A percentile compares a stretch with the other conserved stretches of the same genome.
Evolutionary conservation across 2,797 vertebrate species (phyloP).

Genomic region (Sebastes iracundus): DNA sequence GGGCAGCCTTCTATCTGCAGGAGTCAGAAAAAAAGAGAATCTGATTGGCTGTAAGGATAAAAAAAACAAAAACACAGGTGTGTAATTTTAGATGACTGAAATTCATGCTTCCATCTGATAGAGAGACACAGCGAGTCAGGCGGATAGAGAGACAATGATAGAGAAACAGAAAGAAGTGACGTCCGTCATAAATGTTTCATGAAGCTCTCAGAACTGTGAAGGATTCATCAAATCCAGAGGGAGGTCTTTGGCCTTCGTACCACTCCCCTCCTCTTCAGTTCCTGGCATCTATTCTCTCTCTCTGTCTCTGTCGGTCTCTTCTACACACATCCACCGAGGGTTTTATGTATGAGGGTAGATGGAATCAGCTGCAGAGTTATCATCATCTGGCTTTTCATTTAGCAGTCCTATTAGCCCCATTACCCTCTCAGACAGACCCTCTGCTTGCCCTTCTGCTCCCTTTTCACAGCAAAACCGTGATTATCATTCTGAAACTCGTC

Average conservation of each 20-base stretch:
- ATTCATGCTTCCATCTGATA: slow-evolving; percentile 20
- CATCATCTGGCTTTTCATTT: slow-evolving; percentile 73
- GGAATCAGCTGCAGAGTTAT: slow-evolving; percentile 57
- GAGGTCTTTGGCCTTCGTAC: slow-evolving; percentile 57
- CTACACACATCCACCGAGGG: neutral
- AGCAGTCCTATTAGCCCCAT: slow-evolving; percentile 68
- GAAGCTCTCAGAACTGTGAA: slow-evolving; percentile 68
- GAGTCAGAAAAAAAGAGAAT: slow-evolving; percentile 21
- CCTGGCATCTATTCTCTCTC: slow-evolving; percentile 24
- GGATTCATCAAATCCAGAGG: slow-evolving; percentile 65
- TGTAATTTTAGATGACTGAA: slow-evolving; percentile 38
- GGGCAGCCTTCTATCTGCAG: slow-evolving; percentile 53
- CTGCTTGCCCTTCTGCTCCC: slow-evolving; percentile 65
- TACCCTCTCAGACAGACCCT: slow-evolving; percentile 69
- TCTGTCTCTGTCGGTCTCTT: neutral
- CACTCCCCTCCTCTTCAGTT: slow-evolving; percentile 31
- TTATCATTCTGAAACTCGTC: slow-evolving; percentile 50
- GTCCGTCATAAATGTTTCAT: slow-evolving; percentile 76
- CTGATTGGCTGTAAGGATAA: slow-evolving; percentile 9
- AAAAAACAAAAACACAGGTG: slow-evolving; percentile 41
- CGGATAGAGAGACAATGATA: slow-evolving; percentile 33
- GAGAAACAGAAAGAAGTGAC: slow-evolving; percentile 53
- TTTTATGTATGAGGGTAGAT: slow-evolving; percentile 40
- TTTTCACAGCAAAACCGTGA: slow-evolving; percentile 52
- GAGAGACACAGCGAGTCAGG: slow-evolving; percentile 16